These are phyloP conservation scores for Eupsittula cactorum DNA, from an alignment of 2,113 vertebrate genomes.

Conservation along the genomic window DNA sequence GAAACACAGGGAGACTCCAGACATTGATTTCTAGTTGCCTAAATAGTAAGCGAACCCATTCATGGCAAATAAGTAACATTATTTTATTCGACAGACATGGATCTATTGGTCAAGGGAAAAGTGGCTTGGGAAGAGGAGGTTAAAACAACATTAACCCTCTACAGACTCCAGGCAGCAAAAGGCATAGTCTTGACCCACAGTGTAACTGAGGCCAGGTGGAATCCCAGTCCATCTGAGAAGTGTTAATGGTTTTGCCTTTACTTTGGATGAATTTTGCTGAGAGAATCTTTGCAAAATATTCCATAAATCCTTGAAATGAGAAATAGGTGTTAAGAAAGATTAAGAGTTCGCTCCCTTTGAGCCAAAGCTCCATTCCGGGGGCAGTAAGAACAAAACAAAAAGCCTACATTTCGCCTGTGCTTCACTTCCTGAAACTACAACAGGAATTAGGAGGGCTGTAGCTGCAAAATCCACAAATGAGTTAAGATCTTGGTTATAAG, in stretches of 20 bases:
- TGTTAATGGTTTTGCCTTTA: not conserved
- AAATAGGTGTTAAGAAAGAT: not conserved
- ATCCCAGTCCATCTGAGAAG: not conserved
- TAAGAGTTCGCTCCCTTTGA: not conserved
- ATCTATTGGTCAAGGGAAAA: not conserved
- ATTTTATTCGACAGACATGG: not conserved
- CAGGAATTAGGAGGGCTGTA: not conserved
- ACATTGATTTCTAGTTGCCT: not conserved
- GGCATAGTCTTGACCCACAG: not conserved
- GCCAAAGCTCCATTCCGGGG: not conserved
- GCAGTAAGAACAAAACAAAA: not conserved
- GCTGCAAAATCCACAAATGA: slow-evolving; percentile 33
- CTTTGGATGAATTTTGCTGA: not conserved
- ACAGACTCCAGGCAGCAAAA: not conserved
- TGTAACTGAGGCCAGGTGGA: not conserved
- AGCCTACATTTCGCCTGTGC: not conserved
- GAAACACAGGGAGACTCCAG: not conserved
- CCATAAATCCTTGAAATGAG: not conserved
- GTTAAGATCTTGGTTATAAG: slow-evolving; percentile 33
- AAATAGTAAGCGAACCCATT: not conserved
- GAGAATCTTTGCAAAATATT: not conserved
- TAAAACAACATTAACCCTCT: not conserved
- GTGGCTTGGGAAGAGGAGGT: not conserved
- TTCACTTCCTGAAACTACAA: not conserved
- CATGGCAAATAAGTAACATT: not conserved